Percentiles rank a stretch among this genome's conserved stretches.
Evolutionary conservation across 1,140 invertebrate genomes (phyloP).

Genomic region (Trigoniulus corallinus): DNA sequence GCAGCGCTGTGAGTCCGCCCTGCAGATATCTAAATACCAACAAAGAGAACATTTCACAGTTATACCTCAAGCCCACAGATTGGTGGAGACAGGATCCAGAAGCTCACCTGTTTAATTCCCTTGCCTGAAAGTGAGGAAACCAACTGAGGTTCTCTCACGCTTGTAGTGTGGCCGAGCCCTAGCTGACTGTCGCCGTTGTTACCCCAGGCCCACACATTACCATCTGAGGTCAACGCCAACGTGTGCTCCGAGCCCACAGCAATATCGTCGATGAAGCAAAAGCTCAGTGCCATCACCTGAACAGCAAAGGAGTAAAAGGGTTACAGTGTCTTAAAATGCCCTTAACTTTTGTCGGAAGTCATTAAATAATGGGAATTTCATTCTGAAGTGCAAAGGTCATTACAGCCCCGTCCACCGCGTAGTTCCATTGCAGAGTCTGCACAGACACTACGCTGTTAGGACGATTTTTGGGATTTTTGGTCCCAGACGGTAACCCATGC

Average conservation of each 20-base stretch:
- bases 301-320: background rate
- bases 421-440: too few relatives aligned
- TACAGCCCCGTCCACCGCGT: too few relatives aligned
- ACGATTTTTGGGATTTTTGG: too few relatives aligned
- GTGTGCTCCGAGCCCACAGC: slow-evolving; percentile 44
- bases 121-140: slow-evolving; percentile 35
- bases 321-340: too few relatives aligned
- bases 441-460: too few relatives aligned
- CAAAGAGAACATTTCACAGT: slow-evolving; percentile 9
- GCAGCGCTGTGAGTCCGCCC: slow-evolving; percentile 44
- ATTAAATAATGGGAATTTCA: too few relatives aligned
- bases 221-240: slow-evolving; percentile 35
- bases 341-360: too few relatives aligned
- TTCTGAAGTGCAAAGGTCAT: too few relatives aligned
- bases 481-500: too few relatives aligned
- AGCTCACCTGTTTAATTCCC: slow-evolving; percentile 34
- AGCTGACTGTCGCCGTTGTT: slow-evolving; percentile 44
- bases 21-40: slow-evolving; percentile 38
- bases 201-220: slow-evolving; percentile 47
- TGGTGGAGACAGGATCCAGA: too few relatives aligned
- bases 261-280: slow-evolving; percentile 38
- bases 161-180: slow-evolving; percentile 37
- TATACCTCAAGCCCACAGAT: background rate
- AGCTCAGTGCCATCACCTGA: slow-evolving; percentile 29
- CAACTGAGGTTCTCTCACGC: slow-evolving; percentile 36